Conservation (phyloP, 2,797 vertebrate genomes). For the Octomys mimax region DNA sequence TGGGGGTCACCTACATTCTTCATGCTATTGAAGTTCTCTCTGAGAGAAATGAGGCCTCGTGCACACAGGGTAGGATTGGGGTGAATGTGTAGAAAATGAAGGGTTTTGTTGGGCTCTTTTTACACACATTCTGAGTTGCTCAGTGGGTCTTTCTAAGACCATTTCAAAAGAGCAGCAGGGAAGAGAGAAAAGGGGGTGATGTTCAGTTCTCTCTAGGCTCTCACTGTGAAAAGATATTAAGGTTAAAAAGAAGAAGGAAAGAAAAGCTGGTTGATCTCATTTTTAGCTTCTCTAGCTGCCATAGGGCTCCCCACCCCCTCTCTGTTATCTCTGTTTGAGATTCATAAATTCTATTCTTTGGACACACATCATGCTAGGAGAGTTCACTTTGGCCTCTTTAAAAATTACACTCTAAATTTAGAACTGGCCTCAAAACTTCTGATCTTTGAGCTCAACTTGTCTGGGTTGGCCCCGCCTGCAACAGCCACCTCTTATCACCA, state of each 20-base stretch:
- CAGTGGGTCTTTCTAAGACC: not conserved
- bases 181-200: not conserved
- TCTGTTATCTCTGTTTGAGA: not conserved
- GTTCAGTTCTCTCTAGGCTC: not conserved
- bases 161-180: not conserved
- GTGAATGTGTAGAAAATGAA: not conserved
- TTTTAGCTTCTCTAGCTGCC: conserved; percentile 38
- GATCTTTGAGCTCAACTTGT: conserved; percentile 84
- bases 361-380: conserved; percentile 73
- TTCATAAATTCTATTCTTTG: conserved; percentile 68
- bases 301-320: not conserved
- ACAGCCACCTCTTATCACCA: conserved; percentile 67
- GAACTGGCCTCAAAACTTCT: conserved; percentile 84
- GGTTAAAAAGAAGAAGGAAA: not conserved
- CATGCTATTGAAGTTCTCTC: not conserved
- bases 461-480: conserved; percentile 51
- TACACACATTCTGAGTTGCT: not conserved
- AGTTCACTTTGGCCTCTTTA: conserved; percentile 72
- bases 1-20: not conserved
- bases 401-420: conserved; percentile 83
- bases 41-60: not conserved
- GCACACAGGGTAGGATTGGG: not conserved
- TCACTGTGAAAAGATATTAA: conserved; percentile 61
- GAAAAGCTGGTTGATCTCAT: conserved; percentile 51
- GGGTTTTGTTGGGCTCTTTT: not conserved